phyloP scores from a whole-genome alignment of 2,888 invertebrate species.

The Epinotia nisella region DNA sequence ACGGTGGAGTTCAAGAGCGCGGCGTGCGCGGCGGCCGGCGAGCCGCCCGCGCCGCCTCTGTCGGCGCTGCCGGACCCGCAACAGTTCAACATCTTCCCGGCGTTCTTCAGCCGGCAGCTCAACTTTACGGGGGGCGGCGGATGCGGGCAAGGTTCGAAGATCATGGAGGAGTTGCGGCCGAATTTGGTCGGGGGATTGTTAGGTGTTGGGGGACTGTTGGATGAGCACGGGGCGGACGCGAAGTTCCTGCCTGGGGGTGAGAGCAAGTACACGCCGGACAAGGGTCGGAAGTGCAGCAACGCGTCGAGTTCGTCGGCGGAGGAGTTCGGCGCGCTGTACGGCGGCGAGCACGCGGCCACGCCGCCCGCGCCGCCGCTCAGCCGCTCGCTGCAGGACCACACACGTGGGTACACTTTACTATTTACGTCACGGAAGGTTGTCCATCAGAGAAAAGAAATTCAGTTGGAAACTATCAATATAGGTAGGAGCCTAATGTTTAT shows the following conservation, averaged over 20 bases:
- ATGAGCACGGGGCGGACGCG: constrained; percentile 88
- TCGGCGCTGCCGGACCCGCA: constrained; percentile 87
- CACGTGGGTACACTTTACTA: constrained; percentile 73
- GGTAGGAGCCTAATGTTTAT: neutral
- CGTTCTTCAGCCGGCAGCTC: constrained; percentile 94
- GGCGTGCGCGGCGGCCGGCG: constrained; percentile 86
- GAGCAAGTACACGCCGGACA: constrained; percentile 84
- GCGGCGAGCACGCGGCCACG: constrained; percentile 88
- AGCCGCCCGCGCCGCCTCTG: constrained; percentile 83
- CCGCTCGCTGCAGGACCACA: constrained; percentile 84
- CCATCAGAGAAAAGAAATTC: neutral
- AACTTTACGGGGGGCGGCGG: constrained; percentile 90
- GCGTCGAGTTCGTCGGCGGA: constrained; percentile 91
- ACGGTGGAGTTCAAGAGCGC: constrained; percentile 94
- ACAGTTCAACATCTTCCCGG: constrained; percentile 96
- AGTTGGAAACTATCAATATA: neutral
- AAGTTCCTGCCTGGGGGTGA: constrained; percentile 84
- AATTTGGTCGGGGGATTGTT: constrained; percentile 91
- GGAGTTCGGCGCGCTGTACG: constrained; percentile 94
- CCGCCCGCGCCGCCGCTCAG: constrained; percentile 85
- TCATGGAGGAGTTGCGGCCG: constrained; percentile 94
- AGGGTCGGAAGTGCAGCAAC: constrained; percentile 90
- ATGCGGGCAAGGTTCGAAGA: constrained; percentile 89
- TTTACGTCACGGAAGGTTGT: constrained; percentile 1
- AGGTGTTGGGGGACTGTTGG: constrained; percentile 91